Evolutionary conservation across 2,888 invertebrate species (phyloP).

Genomic region (Erannis defoliaria): DNA sequence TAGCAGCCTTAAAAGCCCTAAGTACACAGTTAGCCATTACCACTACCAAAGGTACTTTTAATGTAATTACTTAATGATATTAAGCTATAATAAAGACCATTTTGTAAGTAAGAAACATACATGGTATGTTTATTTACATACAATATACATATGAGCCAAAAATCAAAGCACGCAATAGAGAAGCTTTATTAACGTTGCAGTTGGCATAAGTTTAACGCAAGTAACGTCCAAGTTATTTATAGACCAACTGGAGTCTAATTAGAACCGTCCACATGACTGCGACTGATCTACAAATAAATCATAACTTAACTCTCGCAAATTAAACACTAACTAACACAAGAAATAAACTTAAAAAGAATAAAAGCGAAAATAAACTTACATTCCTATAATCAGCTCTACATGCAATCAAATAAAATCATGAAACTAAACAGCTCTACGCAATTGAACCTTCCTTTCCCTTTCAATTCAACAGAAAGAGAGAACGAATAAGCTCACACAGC

Average conservation of each 20-base stretch:
- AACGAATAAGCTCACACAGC: slow-evolving; percentile 71
- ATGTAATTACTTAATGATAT: no score
- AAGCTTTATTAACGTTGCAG: slow-evolving; percentile 41
- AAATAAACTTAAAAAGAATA: slow-evolving; percentile 32
- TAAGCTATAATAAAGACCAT: neutral
- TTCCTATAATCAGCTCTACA: slow-evolving; percentile 71
- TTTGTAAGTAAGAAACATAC: neutral
- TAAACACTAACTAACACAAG: slow-evolving; percentile 40
- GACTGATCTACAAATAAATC: slow-evolving; percentile 69
- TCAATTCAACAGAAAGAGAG: slow-evolving; percentile 72
- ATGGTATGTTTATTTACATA: no score
- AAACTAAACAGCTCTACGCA: slow-evolving; percentile 76
- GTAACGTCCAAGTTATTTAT: slow-evolving; percentile 78
- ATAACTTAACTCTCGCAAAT: slow-evolving; percentile 53
- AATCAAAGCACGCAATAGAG: slow-evolving; percentile 42
- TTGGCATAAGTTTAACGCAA: slow-evolving; percentile 67
- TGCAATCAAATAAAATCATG: slow-evolving; percentile 73
- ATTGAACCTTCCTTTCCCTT: slow-evolving; percentile 78
- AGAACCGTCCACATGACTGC: slow-evolving; percentile 69
- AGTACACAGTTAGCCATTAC: no score
- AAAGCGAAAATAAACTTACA: slow-evolving; percentile 65
- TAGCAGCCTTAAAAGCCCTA: no score
- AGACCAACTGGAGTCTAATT: slow-evolving; percentile 73
- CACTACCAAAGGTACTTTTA: no score
- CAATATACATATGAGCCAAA: slow-evolving; percentile 14